Percentiles rank a stretch among this genome's conserved stretches.
These are phyloP conservation scores for Oligia latruncula DNA, from an alignment of 2,888 invertebrate species.

Conservation along the genomic window DNA sequence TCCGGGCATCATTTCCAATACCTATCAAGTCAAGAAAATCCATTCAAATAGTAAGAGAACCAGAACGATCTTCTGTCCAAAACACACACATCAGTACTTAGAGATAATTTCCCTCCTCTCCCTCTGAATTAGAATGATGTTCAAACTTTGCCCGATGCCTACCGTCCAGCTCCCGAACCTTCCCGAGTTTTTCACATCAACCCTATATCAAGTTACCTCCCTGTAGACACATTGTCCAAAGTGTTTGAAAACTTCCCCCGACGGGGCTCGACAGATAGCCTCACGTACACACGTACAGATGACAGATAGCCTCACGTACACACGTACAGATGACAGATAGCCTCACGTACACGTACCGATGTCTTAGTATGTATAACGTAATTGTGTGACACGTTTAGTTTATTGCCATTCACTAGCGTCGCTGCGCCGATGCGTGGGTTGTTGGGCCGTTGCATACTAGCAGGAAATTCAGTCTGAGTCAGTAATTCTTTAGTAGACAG, in stretches of 20 bases:
- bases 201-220: slow-evolving; percentile 20
- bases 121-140: slow-evolving; percentile 20
- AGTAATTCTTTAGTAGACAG: background rate
- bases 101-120: background rate
- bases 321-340: too few relatives aligned
- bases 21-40: background rate
- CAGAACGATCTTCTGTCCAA: background rate
- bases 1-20: background rate
- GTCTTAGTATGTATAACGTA: background rate
- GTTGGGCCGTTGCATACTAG: background rate
- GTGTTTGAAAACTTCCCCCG: slow-evolving; percentile 17
- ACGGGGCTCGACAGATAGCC: background rate
- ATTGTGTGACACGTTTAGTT: background rate
- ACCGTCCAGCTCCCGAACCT: background rate
- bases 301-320: too few relatives aligned
- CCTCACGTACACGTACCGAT: background rate
- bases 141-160: slow-evolving; percentile 8
- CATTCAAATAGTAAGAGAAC: background rate
- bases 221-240: slow-evolving; percentile 18
- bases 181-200: slow-evolving; percentile 17
- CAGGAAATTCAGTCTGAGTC: background rate
- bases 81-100: background rate
- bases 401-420: background rate
- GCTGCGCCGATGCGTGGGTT: too few relatives aligned
- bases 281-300: slow-evolving; percentile 9